Conservation (phyloP, 2,888 invertebrate species). For the Panzeria rudis region DNA sequence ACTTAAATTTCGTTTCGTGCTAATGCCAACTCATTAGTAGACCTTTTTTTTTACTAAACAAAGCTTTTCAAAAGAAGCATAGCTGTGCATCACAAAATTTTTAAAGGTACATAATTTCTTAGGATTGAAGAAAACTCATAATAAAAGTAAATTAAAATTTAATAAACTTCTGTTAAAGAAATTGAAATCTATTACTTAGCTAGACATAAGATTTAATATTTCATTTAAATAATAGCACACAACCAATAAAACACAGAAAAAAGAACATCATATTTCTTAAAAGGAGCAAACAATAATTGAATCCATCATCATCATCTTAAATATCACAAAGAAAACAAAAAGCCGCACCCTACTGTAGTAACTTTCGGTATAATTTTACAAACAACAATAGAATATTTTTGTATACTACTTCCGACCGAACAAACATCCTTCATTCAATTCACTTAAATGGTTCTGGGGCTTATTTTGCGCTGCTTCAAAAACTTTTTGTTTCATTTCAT, state of each 20-base stretch:
- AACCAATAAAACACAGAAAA: background rate
- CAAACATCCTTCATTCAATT: background rate
- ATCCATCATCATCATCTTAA: conserved; percentile 29
- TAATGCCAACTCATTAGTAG: too few relatives aligned
- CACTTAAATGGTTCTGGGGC: background rate
- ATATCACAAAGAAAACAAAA: conserved; percentile 14
- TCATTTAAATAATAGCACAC: conserved; percentile 32
- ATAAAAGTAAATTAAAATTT: background rate
- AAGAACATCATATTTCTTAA: conserved; percentile 37
- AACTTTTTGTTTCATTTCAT: background rate
- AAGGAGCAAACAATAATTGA: conserved; percentile 39
- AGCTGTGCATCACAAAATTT: too few relatives aligned
- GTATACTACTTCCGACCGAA: conserved; percentile 7
- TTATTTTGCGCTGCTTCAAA: conserved; percentile 22
- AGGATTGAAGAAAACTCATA: background rate
- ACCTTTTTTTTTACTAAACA: too few relatives aligned
- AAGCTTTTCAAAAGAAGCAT: too few relatives aligned
- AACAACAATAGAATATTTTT: conserved; percentile 42
- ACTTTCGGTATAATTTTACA: conserved; percentile 37
- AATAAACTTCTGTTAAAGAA: conserved; percentile 15
- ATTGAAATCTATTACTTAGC: conserved; percentile 46
- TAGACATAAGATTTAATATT: conserved; percentile 40
- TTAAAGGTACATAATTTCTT: background rate
- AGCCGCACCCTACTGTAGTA: conserved; percentile 3
- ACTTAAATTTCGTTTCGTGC: too few relatives aligned